These are phyloP conservation scores for Nezara viridula DNA, from an alignment of 2,888 invertebrate genomes.

Conservation along the genomic window DNA sequence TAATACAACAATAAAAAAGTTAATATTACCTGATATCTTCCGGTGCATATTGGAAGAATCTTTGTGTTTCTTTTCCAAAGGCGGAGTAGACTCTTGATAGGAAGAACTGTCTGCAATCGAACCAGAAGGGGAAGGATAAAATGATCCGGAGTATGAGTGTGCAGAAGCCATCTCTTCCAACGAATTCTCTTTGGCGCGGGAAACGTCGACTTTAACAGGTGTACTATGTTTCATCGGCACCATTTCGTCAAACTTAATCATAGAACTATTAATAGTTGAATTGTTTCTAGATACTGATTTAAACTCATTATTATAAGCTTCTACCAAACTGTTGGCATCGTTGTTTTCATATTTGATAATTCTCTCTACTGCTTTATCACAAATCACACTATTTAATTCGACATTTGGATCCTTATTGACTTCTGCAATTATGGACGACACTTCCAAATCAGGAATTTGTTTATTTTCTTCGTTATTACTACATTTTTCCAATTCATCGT, in stretches of 20 bases:
- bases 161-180: background rate
- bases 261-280: background rate
- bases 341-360: background rate
- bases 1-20: background rate
- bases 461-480: background rate
- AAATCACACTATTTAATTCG: background rate
- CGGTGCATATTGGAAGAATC: conserved; percentile 57
- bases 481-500: background rate
- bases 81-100: conserved; percentile 59
- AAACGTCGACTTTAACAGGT: conserved; percentile 30
- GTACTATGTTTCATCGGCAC: conserved; percentile 44
- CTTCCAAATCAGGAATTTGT: background rate
- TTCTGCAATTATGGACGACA: background rate
- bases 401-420: background rate
- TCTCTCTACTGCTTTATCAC: background rate
- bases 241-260: conserved; percentile 41
- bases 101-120: conserved; percentile 41
- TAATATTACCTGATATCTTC: conserved; percentile 51
- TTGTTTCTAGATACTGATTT: conserved; percentile 20
- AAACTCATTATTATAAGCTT: conserved; percentile 40
- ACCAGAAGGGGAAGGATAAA: conserved; percentile 43
- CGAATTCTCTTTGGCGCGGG: background rate
- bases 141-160: background rate
- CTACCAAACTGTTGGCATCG: background rate
- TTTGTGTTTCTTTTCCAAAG: conserved; percentile 55